phyloP scores from a whole-genome alignment of 1,140 invertebrate species.

The Apocrypta bakeri region DNA sequence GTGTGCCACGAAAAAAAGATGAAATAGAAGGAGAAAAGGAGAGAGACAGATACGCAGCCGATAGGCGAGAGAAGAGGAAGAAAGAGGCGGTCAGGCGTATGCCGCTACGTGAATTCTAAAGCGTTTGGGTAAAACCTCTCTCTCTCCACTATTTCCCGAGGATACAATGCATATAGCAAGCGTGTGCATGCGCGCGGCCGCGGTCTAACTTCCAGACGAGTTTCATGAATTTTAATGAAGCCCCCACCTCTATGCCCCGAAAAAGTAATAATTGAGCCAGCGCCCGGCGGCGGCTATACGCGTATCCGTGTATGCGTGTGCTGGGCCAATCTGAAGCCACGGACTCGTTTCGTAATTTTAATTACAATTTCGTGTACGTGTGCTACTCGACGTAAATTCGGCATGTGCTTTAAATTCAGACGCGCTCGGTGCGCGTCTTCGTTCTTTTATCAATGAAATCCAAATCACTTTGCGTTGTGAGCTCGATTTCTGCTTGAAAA shows the following conservation, averaged over 20 bases:
- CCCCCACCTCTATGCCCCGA: slow-evolving; percentile 40
- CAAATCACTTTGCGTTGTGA: slow-evolving; percentile 17
- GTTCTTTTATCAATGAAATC: slow-evolving; percentile 31
- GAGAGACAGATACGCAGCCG: slow-evolving; percentile 46
- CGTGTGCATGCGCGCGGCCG: slow-evolving; percentile 17
- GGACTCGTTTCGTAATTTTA: slow-evolving; percentile 49
- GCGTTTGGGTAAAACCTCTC: slow-evolving; percentile 55
- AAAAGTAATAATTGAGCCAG: slow-evolving; percentile 51
- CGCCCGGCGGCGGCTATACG: not conserved
- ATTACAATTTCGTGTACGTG: slow-evolving; percentile 43
- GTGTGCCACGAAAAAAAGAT: slow-evolving; percentile 2
- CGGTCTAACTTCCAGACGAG: slow-evolving; percentile 60
- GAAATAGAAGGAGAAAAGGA: not conserved
- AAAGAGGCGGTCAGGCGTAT: slow-evolving; percentile 49
- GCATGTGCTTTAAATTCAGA: slow-evolving; percentile 1
- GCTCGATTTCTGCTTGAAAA: too few relatives aligned
- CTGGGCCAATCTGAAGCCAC: slow-evolving; percentile 45
- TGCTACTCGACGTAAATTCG: slow-evolving; percentile 25
- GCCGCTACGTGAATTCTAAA: slow-evolving; percentile 69
- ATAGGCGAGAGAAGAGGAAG: slow-evolving; percentile 54
- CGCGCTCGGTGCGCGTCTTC: slow-evolving; percentile 10
- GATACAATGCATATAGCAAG: slow-evolving; percentile 54
- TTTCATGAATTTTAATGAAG: slow-evolving; percentile 68
- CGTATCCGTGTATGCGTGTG: slow-evolving; percentile 24
- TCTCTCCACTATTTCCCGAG: slow-evolving; percentile 58